Percentiles rank a stretch among this genome's conserved stretches.
These are phyloP conservation scores for Clarias macrocephalus DNA, from an alignment of 2,113 vertebrate species.

Conservation along the genomic window DNA sequence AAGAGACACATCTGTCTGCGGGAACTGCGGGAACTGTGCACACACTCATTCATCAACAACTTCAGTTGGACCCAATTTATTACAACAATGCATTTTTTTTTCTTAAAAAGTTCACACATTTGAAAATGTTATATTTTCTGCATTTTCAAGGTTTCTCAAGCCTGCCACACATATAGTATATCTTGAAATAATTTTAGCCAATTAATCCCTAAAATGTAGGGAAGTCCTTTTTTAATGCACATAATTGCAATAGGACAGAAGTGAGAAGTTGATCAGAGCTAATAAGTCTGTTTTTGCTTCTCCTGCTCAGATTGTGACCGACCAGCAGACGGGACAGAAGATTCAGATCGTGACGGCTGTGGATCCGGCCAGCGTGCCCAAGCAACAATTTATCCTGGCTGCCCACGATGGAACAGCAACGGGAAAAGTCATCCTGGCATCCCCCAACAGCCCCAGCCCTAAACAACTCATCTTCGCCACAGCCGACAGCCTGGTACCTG, in stretches of 20 bases:
- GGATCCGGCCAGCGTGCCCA: conserved; percentile 83
- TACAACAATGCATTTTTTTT: too few relatives aligned
- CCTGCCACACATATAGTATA: background rate
- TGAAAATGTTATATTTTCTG: background rate
- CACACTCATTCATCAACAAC: too few relatives aligned
- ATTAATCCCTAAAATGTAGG: background rate
- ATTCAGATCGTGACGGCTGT: conserved; percentile 96
- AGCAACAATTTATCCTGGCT: conserved; percentile 95
- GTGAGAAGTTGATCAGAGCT: background rate
- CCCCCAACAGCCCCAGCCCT: conserved; percentile 83
- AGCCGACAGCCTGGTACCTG: conserved; percentile 88
- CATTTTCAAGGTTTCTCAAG: background rate
- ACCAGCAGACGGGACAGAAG: conserved; percentile 96
- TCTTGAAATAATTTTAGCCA: background rate
- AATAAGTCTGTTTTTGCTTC: background rate
- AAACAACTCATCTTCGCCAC: conserved; percentile 97
- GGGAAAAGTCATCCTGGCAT: conserved; percentile 92
- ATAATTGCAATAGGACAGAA: background rate
- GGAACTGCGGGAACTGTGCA: too few relatives aligned
- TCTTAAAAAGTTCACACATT: too few relatives aligned
- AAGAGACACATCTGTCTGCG: too few relatives aligned
- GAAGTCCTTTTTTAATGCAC: background rate
- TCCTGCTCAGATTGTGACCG: conserved; percentile 85
- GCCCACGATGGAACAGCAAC: conserved; percentile 87
- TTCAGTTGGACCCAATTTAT: too few relatives aligned